Evolutionary conservation across 2,888 invertebrate species (phyloP).

Genomic region (Mimumesa dahlbomi): DNA sequence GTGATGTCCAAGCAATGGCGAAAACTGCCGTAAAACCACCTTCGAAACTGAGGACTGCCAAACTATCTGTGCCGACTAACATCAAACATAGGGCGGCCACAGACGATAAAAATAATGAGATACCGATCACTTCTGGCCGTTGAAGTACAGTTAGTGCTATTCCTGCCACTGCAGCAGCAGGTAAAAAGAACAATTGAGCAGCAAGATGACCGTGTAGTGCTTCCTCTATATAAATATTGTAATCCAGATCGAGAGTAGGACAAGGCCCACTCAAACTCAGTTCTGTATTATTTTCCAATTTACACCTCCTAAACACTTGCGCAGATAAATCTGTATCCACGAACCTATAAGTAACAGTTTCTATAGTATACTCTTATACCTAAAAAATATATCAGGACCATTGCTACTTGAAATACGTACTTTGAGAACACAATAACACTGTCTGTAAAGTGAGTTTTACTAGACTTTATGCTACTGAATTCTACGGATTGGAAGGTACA

Average conservation of each 20-base stretch:
- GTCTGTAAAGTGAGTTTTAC: conserved; percentile 85
- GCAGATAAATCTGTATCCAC: conserved; percentile 85
- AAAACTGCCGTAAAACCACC: conserved; percentile 80
- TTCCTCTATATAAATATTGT: conserved; percentile 83
- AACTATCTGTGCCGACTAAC: conserved; percentile 77
- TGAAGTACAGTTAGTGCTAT: conserved; percentile 79
- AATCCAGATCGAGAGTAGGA: conserved; percentile 82
- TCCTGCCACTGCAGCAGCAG: conserved; percentile 79
- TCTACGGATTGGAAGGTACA: conserved; percentile 87
- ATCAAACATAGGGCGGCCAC: conserved; percentile 79
- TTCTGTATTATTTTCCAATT: conserved; percentile 82
- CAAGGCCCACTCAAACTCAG: conserved; percentile 80
- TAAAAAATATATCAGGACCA: conserved; percentile 23
- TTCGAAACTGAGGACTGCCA: conserved; percentile 80
- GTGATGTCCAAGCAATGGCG: conserved; percentile 80
- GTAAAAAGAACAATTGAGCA: conserved; percentile 80
- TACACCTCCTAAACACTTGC: conserved; percentile 84
- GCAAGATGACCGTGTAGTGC: conserved; percentile 80
- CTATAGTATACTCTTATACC: conserved; percentile 27
- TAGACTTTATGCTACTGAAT: conserved; percentile 87
- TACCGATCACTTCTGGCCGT: conserved; percentile 79
- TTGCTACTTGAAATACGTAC: conserved; percentile 77
- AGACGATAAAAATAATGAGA: conserved; percentile 79
- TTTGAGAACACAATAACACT: conserved; percentile 85
- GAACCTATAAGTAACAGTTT: conserved; percentile 80